Conservation (phyloP, 2,888 invertebrate species). For the Thera obeliscata region DNA sequence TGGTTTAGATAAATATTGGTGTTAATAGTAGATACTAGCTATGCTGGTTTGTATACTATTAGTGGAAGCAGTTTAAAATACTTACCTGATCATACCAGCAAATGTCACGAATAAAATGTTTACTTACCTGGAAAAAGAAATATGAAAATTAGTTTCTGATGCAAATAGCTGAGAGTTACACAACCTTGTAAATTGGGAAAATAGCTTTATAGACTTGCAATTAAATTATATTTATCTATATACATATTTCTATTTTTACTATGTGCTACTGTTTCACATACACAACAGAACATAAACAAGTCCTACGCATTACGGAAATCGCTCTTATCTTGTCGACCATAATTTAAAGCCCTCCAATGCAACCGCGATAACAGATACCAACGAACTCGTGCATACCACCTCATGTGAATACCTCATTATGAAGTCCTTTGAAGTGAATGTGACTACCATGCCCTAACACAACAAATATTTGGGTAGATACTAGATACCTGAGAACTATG, state of each 20-base stretch:
- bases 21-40: no score
- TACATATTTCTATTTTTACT: no score
- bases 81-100: background rate
- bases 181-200: background rate
- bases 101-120: background rate
- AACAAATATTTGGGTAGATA: constrained; percentile 21
- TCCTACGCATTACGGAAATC: constrained; percentile 3
- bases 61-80: background rate
- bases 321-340: constrained; percentile 19
- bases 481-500: constrained; percentile 6
- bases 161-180: background rate
- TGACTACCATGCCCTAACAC: constrained; percentile 25
- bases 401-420: background rate
- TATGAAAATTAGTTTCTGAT: background rate
- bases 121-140: constrained; percentile 24
- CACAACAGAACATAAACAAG: background rate
- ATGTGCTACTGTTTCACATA: background rate
- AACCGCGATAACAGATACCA: constrained; percentile 15
- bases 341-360: constrained; percentile 16
- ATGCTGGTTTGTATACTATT: no score
- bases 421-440: background rate
- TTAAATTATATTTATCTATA: no score
- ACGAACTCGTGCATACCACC: background rate
- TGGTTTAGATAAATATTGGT: no score
- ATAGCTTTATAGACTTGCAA: background rate